Evolutionary conservation across 2,888 invertebrate genomes (phyloP).

Genomic region (Stenurella melanura): DNA sequence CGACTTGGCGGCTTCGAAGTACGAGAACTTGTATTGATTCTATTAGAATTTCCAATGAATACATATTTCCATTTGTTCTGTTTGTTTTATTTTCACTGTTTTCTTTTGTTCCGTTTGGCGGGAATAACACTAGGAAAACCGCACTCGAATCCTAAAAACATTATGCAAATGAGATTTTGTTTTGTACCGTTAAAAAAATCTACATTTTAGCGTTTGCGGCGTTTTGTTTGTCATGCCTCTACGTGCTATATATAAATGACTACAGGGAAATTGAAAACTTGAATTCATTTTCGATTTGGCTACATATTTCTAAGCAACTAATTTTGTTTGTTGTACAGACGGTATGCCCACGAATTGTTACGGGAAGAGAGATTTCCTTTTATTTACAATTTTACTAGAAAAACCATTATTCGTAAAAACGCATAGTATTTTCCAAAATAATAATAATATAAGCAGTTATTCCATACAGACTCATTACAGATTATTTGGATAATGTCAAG

Average conservation of each 20-base stretch:
- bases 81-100: slow-evolving; percentile 15
- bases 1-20: slow-evolving; percentile 3
- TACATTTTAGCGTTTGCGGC: background rate
- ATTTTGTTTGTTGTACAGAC: no score
- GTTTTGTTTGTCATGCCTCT: background rate
- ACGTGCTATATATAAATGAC: background rate
- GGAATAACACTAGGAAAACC: slow-evolving; percentile 8
- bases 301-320: no score
- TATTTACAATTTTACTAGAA: no score
- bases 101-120: background rate
- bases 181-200: slow-evolving; percentile 4
- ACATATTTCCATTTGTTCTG: background rate
- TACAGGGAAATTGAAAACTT: background rate
- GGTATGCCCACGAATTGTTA: no score
- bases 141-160: background rate
- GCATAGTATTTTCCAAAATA: no score
- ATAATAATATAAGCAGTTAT: no score
- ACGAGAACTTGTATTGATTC: slow-evolving; percentile 24
- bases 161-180: slow-evolving; percentile 5
- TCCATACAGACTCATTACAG: no score
- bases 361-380: no score
- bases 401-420: no score
- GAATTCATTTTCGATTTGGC: background rate
- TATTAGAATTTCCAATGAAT: slow-evolving; percentile 28
- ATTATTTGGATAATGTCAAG: no score